Percentiles rank a stretch among this genome's conserved stretches.
Conservation (phyloP, 2,888 invertebrate genomes). For the Ectobius pallidus region DNA sequence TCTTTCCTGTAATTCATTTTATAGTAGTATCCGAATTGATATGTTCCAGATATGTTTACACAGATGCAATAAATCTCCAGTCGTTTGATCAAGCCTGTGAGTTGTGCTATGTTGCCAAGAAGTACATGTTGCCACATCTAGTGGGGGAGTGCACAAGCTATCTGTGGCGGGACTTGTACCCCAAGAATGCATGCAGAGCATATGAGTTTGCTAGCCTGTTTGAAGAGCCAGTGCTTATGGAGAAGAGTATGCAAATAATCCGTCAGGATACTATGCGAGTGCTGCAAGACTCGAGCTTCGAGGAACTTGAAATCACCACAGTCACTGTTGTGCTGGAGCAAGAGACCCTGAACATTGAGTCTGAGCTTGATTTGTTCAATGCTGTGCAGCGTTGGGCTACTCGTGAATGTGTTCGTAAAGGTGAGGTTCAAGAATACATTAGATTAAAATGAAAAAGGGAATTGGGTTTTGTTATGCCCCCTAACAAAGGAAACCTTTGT, state of each 20-base stretch:
- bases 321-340: slow-evolving; percentile 76
- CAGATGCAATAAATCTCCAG: slow-evolving; percentile 77
- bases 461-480: too few species aligned
- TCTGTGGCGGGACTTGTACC: slow-evolving; percentile 80
- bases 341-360: slow-evolving; percentile 72
- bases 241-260: slow-evolving; percentile 82
- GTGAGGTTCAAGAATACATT: slow-evolving; percentile 41
- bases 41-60: slow-evolving; percentile 75
- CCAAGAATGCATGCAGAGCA: slow-evolving; percentile 82
- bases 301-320: slow-evolving; percentile 77
- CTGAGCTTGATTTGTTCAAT: slow-evolving; percentile 78
- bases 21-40: too few species aligned
- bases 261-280: slow-evolving; percentile 78
- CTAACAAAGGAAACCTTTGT: too few species aligned
- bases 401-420: slow-evolving; percentile 61
- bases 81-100: slow-evolving; percentile 89
- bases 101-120: slow-evolving; percentile 85
- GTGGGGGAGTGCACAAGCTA: slow-evolving; percentile 84
- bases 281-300: slow-evolving; percentile 74
- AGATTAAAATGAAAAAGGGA: too few species aligned
- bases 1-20: too few species aligned
- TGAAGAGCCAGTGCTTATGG: slow-evolving; percentile 81
- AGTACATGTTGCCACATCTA: slow-evolving; percentile 83
- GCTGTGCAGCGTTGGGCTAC: slow-evolving; percentile 72
- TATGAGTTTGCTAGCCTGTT: slow-evolving; percentile 87